Percentiles rank a stretch among this genome's conserved stretches.
Conservation (phyloP, 2,888 invertebrate genomes). For the Himalopsyche tibetana region DNA sequence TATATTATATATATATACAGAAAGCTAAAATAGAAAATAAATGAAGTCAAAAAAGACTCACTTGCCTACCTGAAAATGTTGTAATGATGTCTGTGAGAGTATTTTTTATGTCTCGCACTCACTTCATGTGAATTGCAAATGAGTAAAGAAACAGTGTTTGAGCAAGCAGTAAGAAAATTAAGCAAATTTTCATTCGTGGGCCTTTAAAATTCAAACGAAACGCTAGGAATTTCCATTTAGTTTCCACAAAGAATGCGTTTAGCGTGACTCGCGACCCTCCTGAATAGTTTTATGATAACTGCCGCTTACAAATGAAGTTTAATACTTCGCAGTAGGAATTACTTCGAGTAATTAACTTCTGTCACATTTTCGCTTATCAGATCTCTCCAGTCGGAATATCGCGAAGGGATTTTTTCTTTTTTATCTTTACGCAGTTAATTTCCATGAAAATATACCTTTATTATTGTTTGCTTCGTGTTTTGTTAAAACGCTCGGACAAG, state of each 20-base stretch:
- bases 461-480: neutral
- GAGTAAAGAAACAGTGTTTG: too few relatives aligned
- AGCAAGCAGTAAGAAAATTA: slow-evolving; percentile 41
- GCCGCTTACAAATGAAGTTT: slow-evolving; percentile 26
- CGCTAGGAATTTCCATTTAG: slow-evolving; percentile 56
- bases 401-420: neutral
- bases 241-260: slow-evolving; percentile 44
- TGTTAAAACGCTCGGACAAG: too few relatives aligned
- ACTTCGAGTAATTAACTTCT: slow-evolving; percentile 16
- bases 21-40: too few relatives aligned
- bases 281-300: slow-evolving; percentile 25
- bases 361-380: slow-evolving; percentile 14
- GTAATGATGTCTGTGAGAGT: too few relatives aligned
- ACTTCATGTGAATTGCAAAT: too few relatives aligned
- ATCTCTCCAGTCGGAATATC: neutral
- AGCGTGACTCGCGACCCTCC: neutral
- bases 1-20: too few relatives aligned
- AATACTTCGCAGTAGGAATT: neutral
- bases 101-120: too few relatives aligned
- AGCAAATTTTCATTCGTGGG: slow-evolving; percentile 44
- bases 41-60: too few relatives aligned
- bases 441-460: neutral
- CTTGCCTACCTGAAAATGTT: too few relatives aligned
- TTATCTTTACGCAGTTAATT: neutral
- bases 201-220: slow-evolving; percentile 7